phyloP scores from a whole-genome alignment of 2,113 vertebrate species.

The Regulus satrapa region DNA sequence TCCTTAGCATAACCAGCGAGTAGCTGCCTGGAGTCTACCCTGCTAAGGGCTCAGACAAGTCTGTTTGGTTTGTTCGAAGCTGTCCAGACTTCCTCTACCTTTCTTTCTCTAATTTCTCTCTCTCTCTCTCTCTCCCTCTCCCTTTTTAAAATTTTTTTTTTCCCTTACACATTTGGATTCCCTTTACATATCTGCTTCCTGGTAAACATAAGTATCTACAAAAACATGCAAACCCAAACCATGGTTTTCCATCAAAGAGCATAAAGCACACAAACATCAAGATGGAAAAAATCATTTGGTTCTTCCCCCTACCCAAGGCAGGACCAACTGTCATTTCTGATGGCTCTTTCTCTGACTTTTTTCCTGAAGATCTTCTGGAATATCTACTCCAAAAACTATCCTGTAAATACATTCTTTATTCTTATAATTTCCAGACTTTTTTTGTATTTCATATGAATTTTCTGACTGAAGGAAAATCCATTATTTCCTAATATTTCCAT shows the following conservation, averaged over 20 bases:
- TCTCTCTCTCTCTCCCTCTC: rapidly evolving
- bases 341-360: not conserved
- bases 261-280: not conserved
- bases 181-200: not conserved
- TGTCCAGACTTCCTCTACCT: not conserved
- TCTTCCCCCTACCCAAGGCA: not conserved
- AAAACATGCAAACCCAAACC: not conserved
- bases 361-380: not conserved
- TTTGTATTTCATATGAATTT: not conserved
- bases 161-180: rapidly evolving
- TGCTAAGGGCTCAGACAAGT: not conserved
- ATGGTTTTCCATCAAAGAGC: not conserved
- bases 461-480: not conserved
- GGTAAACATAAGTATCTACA: not conserved
- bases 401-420: not conserved
- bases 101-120: not conserved
- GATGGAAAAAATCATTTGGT: not conserved
- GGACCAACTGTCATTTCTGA: not conserved
- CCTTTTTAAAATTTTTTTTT: too few species aligned
- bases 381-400: not conserved
- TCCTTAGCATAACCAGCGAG: not conserved
- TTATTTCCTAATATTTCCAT: not conserved
- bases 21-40: not conserved
- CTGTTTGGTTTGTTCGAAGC: conserved; percentile 1
- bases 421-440: not conserved